Evolutionary conservation across 1,140 invertebrate genomes (phyloP).

Genomic region (Armadillidium nasatum): DNA sequence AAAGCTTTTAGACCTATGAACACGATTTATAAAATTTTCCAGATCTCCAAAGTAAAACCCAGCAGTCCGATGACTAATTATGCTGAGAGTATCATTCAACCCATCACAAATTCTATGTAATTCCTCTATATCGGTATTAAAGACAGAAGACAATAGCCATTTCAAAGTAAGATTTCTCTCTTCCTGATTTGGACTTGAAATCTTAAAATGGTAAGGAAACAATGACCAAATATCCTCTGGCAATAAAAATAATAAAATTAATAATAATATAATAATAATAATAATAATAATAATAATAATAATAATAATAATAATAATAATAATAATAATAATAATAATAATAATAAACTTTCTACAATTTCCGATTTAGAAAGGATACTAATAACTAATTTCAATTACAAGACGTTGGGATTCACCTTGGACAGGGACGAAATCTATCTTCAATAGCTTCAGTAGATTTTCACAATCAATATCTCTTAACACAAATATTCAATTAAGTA

Average conservation of each 20-base stretch:
- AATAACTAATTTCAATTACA: no score
- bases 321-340: no score
- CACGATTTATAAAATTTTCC: not conserved
- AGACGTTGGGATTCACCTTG: no score
- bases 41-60: not conserved
- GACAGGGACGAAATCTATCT: no score
- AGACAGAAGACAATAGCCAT: not conserved
- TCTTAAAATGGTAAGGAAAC: not conserved
- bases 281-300: no score
- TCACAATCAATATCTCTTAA: no score
- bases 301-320: no score
- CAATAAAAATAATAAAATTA: not conserved
- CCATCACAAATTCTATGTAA: not conserved
- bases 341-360: no score
- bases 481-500: no score
- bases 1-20: not conserved
- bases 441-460: no score
- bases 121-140: not conserved
- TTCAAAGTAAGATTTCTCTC: not conserved
- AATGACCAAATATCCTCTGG: constrained; percentile 1
- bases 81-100: not conserved
- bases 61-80: not conserved
- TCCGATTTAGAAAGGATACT: no score
- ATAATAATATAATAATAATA: no score
- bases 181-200: not conserved